phyloP scores from a whole-genome alignment of 1,140 invertebrate genomes.

The Platyscapa corneri region DNA sequence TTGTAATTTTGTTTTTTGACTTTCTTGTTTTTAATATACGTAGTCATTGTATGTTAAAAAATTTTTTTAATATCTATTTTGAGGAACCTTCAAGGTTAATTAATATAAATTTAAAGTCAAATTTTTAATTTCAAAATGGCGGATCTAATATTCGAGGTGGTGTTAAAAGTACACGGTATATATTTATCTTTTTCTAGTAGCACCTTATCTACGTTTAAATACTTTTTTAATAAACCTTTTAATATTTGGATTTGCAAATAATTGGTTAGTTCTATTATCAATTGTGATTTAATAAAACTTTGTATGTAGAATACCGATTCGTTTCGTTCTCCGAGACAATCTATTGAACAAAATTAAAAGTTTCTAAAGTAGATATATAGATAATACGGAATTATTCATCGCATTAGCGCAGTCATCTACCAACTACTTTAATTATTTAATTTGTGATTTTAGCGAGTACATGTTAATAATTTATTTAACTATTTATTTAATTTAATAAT shows the following conservation, averaged over 20 bases:
- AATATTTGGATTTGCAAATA: background rate
- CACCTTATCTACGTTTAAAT: background rate
- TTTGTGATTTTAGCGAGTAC: no score
- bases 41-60: no score
- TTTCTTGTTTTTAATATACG: background rate
- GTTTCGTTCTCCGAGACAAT: background rate
- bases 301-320: background rate
- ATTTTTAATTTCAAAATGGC: constrained; percentile 22
- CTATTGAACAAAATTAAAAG: no score
- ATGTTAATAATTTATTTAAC: no score
- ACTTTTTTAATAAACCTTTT: background rate
- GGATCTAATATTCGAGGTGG: background rate
- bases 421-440: background rate
- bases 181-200: background rate
- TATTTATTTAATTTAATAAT: no score
- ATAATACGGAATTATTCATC: background rate
- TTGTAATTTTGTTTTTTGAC: no score
- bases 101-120: background rate
- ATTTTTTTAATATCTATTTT: no score
- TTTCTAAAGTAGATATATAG: background rate
- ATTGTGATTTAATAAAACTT: background rate
- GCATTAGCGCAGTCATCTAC: no score
- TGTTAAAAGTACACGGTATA: background rate
- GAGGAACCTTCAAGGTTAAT: background rate
- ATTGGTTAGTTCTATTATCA: background rate